Conservation (phyloP, 2,888 invertebrate genomes). For the Clivina fossor region DNA sequence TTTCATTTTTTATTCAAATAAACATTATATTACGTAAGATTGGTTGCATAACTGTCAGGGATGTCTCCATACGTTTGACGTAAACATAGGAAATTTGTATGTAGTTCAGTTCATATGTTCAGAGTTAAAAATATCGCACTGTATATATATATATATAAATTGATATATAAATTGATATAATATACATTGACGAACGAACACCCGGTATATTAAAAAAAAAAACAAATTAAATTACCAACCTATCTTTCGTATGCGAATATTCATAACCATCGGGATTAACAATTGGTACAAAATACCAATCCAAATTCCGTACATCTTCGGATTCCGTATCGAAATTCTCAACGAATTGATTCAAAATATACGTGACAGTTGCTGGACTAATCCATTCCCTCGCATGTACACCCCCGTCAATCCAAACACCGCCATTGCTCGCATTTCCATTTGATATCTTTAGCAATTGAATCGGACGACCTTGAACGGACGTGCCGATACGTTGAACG, state of each 20-base stretch:
- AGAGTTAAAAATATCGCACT: too few species aligned
- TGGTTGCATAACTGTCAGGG: too few species aligned
- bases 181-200: too few species aligned
- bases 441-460: slow-evolving; percentile 73
- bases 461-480: slow-evolving; percentile 72
- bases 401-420: slow-evolving; percentile 75
- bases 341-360: slow-evolving; percentile 69
- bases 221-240: too few species aligned
- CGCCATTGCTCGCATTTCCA: slow-evolving; percentile 61
- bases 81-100: too few species aligned
- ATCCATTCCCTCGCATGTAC: slow-evolving; percentile 93
- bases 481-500: slow-evolving; percentile 71
- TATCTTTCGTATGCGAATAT: slow-evolving; percentile 76
- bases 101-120: too few species aligned
- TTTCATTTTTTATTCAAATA: too few species aligned
- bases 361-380: slow-evolving; percentile 76
- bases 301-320: slow-evolving; percentile 71
- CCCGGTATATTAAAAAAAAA: too few species aligned
- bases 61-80: too few species aligned
- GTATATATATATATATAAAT: too few species aligned
- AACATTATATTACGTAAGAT: too few species aligned
- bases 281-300: slow-evolving; percentile 78
- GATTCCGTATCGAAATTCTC: slow-evolving; percentile 68
- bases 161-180: too few species aligned
- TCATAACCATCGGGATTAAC: slow-evolving; percentile 88